Percentiles rank a stretch among this genome's conserved stretches.
phyloP scores from a whole-genome alignment of 2,113 vertebrate species.

The Prunella fulvescens region DNA sequence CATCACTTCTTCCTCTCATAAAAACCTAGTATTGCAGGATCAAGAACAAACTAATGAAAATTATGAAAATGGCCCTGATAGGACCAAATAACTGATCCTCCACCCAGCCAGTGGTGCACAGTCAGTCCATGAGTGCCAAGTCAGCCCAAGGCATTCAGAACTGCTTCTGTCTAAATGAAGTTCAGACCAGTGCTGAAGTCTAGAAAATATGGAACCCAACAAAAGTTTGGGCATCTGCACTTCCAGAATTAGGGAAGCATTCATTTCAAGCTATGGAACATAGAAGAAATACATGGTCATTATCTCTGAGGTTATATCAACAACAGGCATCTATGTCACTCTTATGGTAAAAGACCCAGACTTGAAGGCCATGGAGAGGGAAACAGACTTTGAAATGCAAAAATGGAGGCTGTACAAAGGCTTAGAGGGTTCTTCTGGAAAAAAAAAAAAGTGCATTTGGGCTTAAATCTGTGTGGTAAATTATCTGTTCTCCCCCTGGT shows the following conservation, averaged over 20 bases:
- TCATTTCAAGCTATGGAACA: not conserved
- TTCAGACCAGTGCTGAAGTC: not conserved
- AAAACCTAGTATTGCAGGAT: not conserved
- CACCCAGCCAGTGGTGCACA: not conserved
- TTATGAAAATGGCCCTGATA: not conserved
- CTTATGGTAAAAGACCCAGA: not conserved
- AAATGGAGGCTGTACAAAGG: not conserved
- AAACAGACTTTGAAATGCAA: not conserved
- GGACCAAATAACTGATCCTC: not conserved
- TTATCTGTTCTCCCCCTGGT: conserved; percentile 56
- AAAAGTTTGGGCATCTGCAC: not conserved
- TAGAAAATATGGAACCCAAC: not conserved
- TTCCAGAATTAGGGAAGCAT: not conserved
- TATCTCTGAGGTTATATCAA: not conserved
- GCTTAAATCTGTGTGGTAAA: conserved; percentile 52
- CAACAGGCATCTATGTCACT: not conserved
- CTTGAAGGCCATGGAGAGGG: not conserved
- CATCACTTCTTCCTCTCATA: not conserved
- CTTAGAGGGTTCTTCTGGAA: not conserved
- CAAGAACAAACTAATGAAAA: too few species aligned
- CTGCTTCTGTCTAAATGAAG: not conserved
- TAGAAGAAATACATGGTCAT: not conserved
- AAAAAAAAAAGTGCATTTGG: not conserved
- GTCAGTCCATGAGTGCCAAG: not conserved
- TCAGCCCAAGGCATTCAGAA: not conserved